Base-by-base conservation (phyloP, 2,888 invertebrate species). In the Phrixothrix hirtus region DNA sequence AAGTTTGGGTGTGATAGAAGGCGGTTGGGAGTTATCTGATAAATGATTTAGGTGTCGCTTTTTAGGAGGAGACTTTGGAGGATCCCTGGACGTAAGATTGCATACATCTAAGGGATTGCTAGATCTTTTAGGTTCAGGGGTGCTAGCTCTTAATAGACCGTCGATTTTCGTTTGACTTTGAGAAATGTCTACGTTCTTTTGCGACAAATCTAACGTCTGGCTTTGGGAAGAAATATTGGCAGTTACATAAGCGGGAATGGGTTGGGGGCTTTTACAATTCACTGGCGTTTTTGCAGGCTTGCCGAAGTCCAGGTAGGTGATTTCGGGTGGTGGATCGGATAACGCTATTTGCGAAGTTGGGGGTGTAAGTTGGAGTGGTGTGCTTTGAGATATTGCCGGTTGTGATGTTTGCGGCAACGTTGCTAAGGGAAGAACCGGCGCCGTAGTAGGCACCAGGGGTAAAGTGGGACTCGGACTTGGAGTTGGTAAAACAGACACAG, bases 21-120 rank as follows among this genome's bases (percentile, higher is more conserved):
- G 13, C 65, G 68, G 31, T 73, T 74, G 25, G 62, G 63, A 52
- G 58, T 62, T 58, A 44, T 66, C 64, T 54, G 66, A 62, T 55
- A 68, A 63, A 54, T 69, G 66, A 60, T 81, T 63, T 55, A 81
- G 65, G 58, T 69, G 70, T 39, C 70, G 58, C 64, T 81, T 81
- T 62, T 81, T 81, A 30, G 66, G 67, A 11, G 69, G 75, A 2
- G 78, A 76, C 60, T 79, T 81, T 1, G 83, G 82, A 1, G 83
- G 83, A 66, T 83, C 83, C 68, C 80, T 81, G 6, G 83, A 80
- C 16, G 83, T 83, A 60, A 83, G 75, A 74, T 83, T 83, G 51
- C 81, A 83, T 7, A 83, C 83, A 66, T 83, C 83, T 46, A 83
- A 70, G n/a, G 83, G 83, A 69, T 83, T 82, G 61, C 79, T 82